phyloP scores from a whole-genome alignment of 2,888 invertebrate species.

The Fragum fragum region DNA sequence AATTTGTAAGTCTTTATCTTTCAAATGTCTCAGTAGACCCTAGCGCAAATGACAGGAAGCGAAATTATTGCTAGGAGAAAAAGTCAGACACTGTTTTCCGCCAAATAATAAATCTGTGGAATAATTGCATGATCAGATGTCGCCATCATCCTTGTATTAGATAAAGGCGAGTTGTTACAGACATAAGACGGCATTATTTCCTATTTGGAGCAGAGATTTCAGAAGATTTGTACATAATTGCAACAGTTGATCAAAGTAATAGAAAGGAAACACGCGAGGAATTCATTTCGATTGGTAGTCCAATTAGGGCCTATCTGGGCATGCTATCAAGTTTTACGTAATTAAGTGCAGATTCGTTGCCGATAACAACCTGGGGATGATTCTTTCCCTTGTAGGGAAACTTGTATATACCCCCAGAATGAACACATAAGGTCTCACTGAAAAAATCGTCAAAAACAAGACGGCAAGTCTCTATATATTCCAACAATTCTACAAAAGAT shows the following conservation, averaged over 20 bases:
- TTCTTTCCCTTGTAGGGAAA: too few species aligned
- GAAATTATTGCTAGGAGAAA: not conserved
- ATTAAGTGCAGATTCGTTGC: not conserved
- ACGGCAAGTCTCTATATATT: too few species aligned
- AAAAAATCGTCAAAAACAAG: too few species aligned
- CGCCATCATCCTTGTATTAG: constrained; percentile 6
- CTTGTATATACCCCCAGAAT: too few species aligned
- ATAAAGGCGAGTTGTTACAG: constrained; percentile 25
- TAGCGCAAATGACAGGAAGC: not conserved
- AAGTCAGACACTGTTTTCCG: constrained; percentile 11
- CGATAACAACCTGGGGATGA: not conserved
- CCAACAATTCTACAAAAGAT: too few species aligned
- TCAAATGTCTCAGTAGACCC: too few species aligned
- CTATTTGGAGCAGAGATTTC: constrained; percentile 28
- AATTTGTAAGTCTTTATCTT: too few species aligned
- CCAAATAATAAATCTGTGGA: constrained; percentile 16
- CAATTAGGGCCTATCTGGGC: constrained; percentile 1
- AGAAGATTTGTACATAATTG: constrained; percentile 23
- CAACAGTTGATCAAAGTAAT: constrained; percentile 23
- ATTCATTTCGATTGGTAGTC: constrained; percentile 4
- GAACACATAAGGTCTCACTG: too few species aligned
- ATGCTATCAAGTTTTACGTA: not conserved
- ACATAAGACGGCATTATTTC: constrained; percentile 19
- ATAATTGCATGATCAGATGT: constrained; percentile 7
- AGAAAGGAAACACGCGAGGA: constrained; percentile 17